Base-by-base conservation (phyloP, 2,888 invertebrate genomes). In the Brachylomia viminalis region DNA sequence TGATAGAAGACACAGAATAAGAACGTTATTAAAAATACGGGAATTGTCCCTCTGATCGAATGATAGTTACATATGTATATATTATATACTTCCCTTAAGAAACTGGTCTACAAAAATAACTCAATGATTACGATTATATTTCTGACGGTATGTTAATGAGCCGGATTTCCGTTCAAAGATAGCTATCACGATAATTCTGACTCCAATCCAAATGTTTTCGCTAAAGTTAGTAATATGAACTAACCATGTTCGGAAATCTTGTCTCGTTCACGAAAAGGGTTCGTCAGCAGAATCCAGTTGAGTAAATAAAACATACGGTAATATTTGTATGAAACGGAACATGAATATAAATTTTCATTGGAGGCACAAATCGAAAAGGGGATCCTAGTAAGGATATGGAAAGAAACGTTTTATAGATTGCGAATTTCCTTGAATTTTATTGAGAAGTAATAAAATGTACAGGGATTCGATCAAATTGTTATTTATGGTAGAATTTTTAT, bases 251-350 rank as follows among this genome's bases (percentile, higher is more conserved):
- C 61, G 17, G 65, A 65, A 77, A 82, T 72, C 77, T 33, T 85
- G 72, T 49, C 56, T 77, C 72, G 62, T 82, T 73, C 58, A 58
- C 47, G 68, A 69, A 85, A 83, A 59, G 73, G 83, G 73, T 83
- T 78, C 69, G 71, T 83, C 86, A 83, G 83, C 67, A 27, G 71
- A 74, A 84, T 68, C 38, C 64, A 61, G 80, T 70, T 65, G 66
- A 84, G 84, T 84, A 84, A 84, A 84, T 86, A 84, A 84, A 84
- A 86, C 87, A 86, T 76, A 86, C 67, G 75, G 73, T 86, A 84
- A 77, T 84, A 86, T 86, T 86, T 80, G 76, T 84, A 75, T 62
- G 72, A 30, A n/a, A 64, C 80, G 75, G 38, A 75, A 73, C 52
- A 59, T 77, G 85, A 84, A 86, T 86, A 86, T 75, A 38, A 84